These are phyloP conservation scores for Heteractis magnifica DNA, from an alignment of 92 coral and sea anemone genomes.

Conservation along the genomic window DNA sequence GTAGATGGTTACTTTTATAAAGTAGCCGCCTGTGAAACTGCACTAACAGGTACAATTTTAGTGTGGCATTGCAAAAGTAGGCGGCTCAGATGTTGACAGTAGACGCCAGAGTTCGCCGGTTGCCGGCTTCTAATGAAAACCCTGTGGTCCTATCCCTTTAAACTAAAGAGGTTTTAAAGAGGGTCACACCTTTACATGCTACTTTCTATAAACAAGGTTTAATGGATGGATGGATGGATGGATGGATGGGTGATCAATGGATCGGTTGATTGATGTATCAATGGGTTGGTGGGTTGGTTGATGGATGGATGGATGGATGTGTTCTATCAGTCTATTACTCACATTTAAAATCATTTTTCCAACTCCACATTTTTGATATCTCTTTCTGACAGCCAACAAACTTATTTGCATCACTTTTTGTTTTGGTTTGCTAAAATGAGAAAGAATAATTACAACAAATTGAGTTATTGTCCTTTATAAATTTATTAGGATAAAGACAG, in stretches of 20 bases:
- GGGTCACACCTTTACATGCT: too few relatives aligned
- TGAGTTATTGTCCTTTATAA: background rate
- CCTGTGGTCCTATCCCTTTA: too few relatives aligned
- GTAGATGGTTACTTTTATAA: too few relatives aligned
- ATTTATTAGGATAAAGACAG: background rate
- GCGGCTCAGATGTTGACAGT: too few relatives aligned
- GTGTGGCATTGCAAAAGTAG: too few relatives aligned
- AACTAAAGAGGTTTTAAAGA: too few relatives aligned
- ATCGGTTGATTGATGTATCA: background rate
- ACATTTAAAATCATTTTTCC: constrained; percentile 76
- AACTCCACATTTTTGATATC: constrained; percentile 75
- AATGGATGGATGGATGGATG: background rate
- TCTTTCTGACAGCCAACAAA: constrained; percentile 70
- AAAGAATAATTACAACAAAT: background rate
- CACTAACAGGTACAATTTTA: too few relatives aligned
- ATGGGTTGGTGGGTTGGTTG: background rate
- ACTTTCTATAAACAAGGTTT: too few relatives aligned
- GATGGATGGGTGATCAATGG: background rate
- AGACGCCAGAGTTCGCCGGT: too few relatives aligned
- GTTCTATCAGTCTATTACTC: constrained; percentile 7
- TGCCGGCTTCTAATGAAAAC: too few relatives aligned
- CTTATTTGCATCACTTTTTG: constrained; percentile 76
- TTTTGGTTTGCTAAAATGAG: constrained; percentile 50
- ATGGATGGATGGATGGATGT: background rate
- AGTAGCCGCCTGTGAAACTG: too few relatives aligned